Base-by-base conservation (phyloP, 2,888 invertebrate genomes). In the Cheilosia soror region DNA sequence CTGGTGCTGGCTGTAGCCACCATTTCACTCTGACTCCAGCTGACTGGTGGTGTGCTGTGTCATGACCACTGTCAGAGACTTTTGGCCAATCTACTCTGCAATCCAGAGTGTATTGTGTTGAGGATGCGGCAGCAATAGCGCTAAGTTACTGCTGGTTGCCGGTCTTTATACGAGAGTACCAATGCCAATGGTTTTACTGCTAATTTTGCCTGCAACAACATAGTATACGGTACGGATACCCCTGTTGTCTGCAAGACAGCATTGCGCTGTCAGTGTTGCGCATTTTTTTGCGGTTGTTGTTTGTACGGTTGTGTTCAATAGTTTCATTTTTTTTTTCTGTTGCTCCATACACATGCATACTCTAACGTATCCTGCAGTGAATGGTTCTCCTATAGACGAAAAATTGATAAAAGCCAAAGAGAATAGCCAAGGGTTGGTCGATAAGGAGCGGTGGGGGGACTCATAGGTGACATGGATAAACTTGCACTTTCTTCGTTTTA, bases 181-280 rank as follows among this genome's bases (percentile, higher is more conserved):
- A 60, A 25, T 63, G 63, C 62, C 57, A 73, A 75, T 75, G 75
- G 58, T 84, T 84, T 75, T 84, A 75, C 79, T 79, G 79, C 79
- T 84, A 84, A 84, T 79, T 84, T 84, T 63, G 55, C 53, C 75
- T 84, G 83, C 83, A 84, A 75, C 73, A 79, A 84, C 69, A 69
- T 25, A 29, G 25, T 11, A 11, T 11, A 37, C 37, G 37, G 37
- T 15, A 60, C 15, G 65, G 72, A 55, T 73, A 73, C 84, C 53
- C 27, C 49, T 72, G 55, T 27, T 85, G 75, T 81, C 75, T 76
- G 80, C 75, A 85, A 79, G 71, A 40, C 81, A 77, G 85, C 81
- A 86, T 51, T 86, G 85, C 81, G 85, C 85, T 77, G 72, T 68
- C 85, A 86, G 81, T 86, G 85, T 81, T 86, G 85, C 85, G 85